Percentiles rank a stretch among this genome's conserved stretches.
These are phyloP conservation scores for Pachypanchax playfairii DNA, from an alignment of 2,113 vertebrate genomes.

Conservation along the genomic window DNA sequence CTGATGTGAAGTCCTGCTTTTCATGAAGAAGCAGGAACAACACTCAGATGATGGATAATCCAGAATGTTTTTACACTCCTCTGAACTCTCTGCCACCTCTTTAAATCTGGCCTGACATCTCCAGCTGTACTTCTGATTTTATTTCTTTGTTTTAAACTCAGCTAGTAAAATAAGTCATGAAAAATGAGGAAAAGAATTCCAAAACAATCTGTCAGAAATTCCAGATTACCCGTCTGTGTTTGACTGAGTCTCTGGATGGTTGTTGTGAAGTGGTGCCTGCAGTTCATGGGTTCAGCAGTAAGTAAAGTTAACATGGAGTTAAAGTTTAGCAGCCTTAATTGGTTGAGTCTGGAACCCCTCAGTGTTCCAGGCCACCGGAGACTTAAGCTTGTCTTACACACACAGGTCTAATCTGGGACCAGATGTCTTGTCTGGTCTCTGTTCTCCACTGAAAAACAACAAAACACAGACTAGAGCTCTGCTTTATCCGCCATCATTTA, in stretches of 20 bases:
- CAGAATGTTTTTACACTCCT: slow-evolving; percentile 6
- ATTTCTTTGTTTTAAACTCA: slow-evolving; percentile 1
- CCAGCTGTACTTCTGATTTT: neutral
- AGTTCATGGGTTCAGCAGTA: slow-evolving; percentile 31
- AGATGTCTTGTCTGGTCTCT: slow-evolving; percentile 76
- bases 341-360: slow-evolving; percentile 74
- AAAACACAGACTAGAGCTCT: slow-evolving; percentile 14
- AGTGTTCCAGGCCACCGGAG: slow-evolving; percentile 71
- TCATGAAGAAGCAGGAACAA: slow-evolving; percentile 12
- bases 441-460: slow-evolving; percentile 48
- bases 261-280: slow-evolving; percentile 1
- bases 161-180: neutral
- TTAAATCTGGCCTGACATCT: neutral
- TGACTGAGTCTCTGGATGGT: neutral
- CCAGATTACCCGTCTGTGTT: neutral
- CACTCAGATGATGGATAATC: slow-evolving; percentile 34
- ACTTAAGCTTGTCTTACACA: slow-evolving; percentile 76
- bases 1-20: slow-evolving; percentile 3
- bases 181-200: no score
- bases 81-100: slow-evolving; percentile 9
- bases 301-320: slow-evolving; percentile 46
- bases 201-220: no score
- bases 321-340: slow-evolving; percentile 68
- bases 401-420: slow-evolving; percentile 73
- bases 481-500: neutral